phyloP scores from a whole-genome alignment of 2,888 invertebrate species.

The Caenorhabditis uteleia region DNA sequence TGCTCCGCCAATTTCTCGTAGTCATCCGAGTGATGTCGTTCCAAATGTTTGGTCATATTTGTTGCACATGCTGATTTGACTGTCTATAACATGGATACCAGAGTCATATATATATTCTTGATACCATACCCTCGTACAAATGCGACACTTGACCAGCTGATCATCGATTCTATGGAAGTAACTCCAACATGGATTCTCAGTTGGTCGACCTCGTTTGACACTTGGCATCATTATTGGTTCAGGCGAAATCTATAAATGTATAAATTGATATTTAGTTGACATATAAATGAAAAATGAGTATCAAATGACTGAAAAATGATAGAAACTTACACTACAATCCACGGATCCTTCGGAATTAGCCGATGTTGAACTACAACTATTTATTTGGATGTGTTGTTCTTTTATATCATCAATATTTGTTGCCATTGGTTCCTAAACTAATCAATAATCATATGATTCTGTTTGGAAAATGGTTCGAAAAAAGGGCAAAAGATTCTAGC shows the following conservation, averaged over 20 bases:
- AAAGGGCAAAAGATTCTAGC: no score
- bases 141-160: conserved; percentile 47
- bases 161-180: conserved; percentile 54
- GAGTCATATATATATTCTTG: not conserved
- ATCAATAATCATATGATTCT: no score
- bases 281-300: no score
- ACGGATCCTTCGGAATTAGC: conserved; percentile 21
- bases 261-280: not conserved
- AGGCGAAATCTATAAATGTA: conserved; percentile 20
- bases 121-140: conserved; percentile 48
- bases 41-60: conserved; percentile 60
- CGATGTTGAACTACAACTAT: conserved; percentile 24
- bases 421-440: no score
- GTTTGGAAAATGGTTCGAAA: no score
- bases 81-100: conserved; percentile 32
- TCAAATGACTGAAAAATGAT: no score
- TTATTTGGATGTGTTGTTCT: no score
- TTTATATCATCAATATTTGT: no score
- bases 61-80: conserved; percentile 60
- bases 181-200: conserved; percentile 58
- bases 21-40: conserved; percentile 52
- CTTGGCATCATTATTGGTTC: conserved; percentile 32
- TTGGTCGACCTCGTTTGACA: conserved; percentile 51
- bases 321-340: conserved; percentile 28
- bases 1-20: conserved; percentile 47